These are phyloP conservation scores for Drosophila bunnanda DNA, from an alignment of 2,888 invertebrate genomes.

Conservation along the genomic window DNA sequence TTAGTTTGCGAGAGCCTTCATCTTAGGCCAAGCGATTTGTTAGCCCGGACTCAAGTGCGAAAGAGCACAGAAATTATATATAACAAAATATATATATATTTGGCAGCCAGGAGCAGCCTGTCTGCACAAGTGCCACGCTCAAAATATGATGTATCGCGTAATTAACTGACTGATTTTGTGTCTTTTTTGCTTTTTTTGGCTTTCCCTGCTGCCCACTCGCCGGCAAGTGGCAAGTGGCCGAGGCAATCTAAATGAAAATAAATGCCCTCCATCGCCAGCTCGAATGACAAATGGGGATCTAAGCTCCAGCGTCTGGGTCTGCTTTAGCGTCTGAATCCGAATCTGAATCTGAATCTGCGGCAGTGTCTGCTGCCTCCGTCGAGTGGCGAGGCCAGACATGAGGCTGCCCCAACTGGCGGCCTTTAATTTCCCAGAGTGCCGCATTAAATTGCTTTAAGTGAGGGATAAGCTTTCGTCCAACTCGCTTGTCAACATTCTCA, in stretches of 20 bases:
- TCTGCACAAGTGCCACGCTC: constrained; percentile 23
- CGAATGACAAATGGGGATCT: constrained; percentile 57
- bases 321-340: constrained; percentile 7
- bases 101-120: constrained; percentile 9
- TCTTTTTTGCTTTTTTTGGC: constrained; percentile 26
- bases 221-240: constrained; percentile 29
- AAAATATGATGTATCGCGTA: constrained; percentile 66
- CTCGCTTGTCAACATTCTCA: constrained; percentile 42
- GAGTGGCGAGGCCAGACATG: constrained; percentile 28
- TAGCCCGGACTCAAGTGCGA: constrained; percentile 1
- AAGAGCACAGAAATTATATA: background rate
- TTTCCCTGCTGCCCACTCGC: constrained; percentile 32
- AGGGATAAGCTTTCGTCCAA: constrained; percentile 44
- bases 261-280: constrained; percentile 52
- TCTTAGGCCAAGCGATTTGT: constrained; percentile 23
- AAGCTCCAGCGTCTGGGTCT: constrained; percentile 32
- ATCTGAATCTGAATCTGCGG: constrained; percentile 17
- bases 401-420: constrained; percentile 36
- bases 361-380: constrained; percentile 4
- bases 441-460: constrained; percentile 64
- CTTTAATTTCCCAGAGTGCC: constrained; percentile 65
- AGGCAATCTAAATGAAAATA: constrained; percentile 67
- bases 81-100: background rate
- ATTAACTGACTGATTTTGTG: constrained; percentile 68
- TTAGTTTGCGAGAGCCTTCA: background rate